Base-by-base conservation (phyloP, 2,113 vertebrate species). In the Vanacampus margaritifer region DNA sequence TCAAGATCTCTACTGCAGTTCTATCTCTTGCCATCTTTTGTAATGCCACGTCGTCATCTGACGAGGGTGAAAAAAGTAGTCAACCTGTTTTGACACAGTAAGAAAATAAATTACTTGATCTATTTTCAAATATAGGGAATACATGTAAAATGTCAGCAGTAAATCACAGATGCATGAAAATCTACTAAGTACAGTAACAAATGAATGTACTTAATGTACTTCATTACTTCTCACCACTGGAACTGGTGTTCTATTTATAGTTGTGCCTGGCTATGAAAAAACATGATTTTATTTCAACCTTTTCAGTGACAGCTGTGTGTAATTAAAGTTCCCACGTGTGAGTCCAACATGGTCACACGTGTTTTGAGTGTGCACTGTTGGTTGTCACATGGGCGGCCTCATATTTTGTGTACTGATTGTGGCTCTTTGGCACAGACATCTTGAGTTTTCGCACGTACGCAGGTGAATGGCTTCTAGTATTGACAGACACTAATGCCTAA, bases 381-480 rank as follows among this genome's bases (percentile, higher is more conserved):
- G 26, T 14, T 56, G 53, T 28, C 53, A 56, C 53, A 11, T 16
- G 53, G 12, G 6, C 6, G 3, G 28, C 11, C n/a, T n/a, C 24
- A 16, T 26, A 51, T 78, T 72, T 64, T 10, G 37, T 59, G 37
- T 36, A 57, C 37, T 71, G 56, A 58, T 56, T n/a, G 64, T 71
- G 16, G 17, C 21, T 39, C 24, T 24, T 24, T 14, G 53, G 5
- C 2, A 28, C 14, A 16, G 24, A 56, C 53, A 54, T 53, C 9
- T 23, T 46, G 43, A 53, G 11, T 13, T 24, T 53, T 53, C 50
- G 1, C 50, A 24, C 21, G 24, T 53, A 24, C 11, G 23, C 21
- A 23, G n/a, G 2, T 12, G 51, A 53, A 53, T 24, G n/a, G 10
- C 53, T 16, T 56, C 26, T 6, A 28, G 53, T 28, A 28, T 28